Base-by-base conservation (phyloP, 1,140 invertebrate species). In the Arctopsyche grandis region DNA sequence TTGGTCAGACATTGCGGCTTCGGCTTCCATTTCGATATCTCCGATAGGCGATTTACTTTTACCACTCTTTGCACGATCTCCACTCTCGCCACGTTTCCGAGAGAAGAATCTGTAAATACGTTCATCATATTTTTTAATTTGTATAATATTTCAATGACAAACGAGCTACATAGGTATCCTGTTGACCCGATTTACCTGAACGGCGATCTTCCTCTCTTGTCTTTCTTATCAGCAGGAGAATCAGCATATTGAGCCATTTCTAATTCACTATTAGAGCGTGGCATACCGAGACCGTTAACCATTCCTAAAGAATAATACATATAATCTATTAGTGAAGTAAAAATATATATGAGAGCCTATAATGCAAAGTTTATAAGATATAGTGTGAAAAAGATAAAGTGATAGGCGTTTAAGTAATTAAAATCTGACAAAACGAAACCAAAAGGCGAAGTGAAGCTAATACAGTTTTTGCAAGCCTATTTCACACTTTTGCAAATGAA, bases 161-260 rank as follows among this genome's bases (percentile, higher is more conserved):
- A 22, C n/a, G n/a, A n/a, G n/a, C n/a, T n/a, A n/a, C n/a, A n/a
- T n/a, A n/a, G n/a, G n/a, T n/a, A n/a, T 56, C n/a, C n/a, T n/a
- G n/a, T 48, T 56, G 26, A 22, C 19, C 9, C 56, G 24, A n/a
- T 24, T 60, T 89, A 96, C 93, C 94, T 94, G 87, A 98, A 98
- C 22, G 96, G 96, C 44, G 95, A 97, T 83, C 95, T 91, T 58
- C 96, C 95, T 14, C 96, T 93, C 84, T 97, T 97, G 43, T 89
- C 87, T 83, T 96, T 95, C 74, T 95, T 93, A 38, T 96, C 93
- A 43, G 90, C 89, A 4, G 89, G 89, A 1, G 88, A 83, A 10
- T 91, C 90, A n/a, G 86, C 83, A 80, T 93, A 92, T 22, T 91
- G 89, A 21, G 92, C 90, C 85, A 94, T 90, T 83, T 96, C 93